Base-by-base conservation (phyloP, 2,113 vertebrate species). In the Phyllopteryx taeniolatus region DNA sequence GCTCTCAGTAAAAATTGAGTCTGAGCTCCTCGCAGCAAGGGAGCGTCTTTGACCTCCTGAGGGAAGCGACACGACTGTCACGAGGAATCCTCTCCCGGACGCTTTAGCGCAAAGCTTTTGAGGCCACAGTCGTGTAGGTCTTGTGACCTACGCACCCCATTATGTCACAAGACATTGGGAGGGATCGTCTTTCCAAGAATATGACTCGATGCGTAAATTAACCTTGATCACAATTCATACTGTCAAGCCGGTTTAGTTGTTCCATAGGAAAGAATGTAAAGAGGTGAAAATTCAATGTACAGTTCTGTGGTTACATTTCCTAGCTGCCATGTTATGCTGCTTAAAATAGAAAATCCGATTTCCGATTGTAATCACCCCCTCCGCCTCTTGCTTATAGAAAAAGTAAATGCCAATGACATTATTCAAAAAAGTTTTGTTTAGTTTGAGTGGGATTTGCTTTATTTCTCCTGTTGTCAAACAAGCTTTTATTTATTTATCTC, bases 11-110 rank as follows among this genome's bases (percentile, higher is more conserved):
- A 19, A 64, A 64, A 22, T 43, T 1, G 19, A 43, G 62, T 27
- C 3, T 1, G 10, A 19, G 17, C 35, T 19, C 33, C 27, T 60
- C 14, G 14, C 5, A 60, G 33, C 71, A 81, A 88, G 83, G 88
- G 77, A 88, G 81, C 81, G 69, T 85, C 73, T 66, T 19, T 13
- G 65, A 62, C 83, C 59, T 82, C 72, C 7, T 66, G 77, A 83
- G 79, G 84, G 79, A 83, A 76, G 63, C 70, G 49, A 70, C 78
- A 77, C 79, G 81, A 75, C 75, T 66, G 80, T 85, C 77, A 76
- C 72, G 74, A 85, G 78, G 75, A 78, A 72, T 83, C 71, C 70
- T 77, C 47, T 77, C 27, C 35, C 19, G 19, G 35, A 19, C 53
- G 68, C 51, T 66, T 68, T 72, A 47, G n/a, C 0, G 10, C 13